A percentile compares a stretch with the other conserved stretches of the same genome.
Evolutionary conservation across 2,113 vertebrate species (phyloP).

Genomic region (Dromaius novaehollandiae): DNA sequence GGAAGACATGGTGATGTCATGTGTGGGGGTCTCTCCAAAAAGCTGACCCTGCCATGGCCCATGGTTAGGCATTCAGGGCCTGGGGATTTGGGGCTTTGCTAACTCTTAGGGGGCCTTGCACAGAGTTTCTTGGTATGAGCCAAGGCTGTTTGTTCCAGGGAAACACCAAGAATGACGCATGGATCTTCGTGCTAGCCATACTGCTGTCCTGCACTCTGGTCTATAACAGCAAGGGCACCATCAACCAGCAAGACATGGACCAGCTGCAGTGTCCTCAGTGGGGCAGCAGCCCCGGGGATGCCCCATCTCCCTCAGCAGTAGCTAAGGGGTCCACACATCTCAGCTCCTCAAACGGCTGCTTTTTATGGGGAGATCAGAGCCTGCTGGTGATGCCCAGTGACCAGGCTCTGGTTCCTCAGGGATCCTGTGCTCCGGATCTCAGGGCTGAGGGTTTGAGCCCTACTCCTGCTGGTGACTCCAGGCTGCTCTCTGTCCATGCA

Average conservation of each 20-base stretch:
- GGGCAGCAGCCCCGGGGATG: not conserved
- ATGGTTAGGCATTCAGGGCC: no score
- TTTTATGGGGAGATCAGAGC: not conserved
- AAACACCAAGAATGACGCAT: slow-evolving; percentile 55
- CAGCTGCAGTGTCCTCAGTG: slow-evolving; percentile 69
- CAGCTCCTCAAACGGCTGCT: not conserved
- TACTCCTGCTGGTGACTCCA: not conserved
- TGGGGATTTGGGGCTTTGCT: no score
- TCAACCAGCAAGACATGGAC: slow-evolving; percentile 63
- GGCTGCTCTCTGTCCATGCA: not conserved
- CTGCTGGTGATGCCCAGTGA: not conserved
- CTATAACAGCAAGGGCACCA: slow-evolving; percentile 67
- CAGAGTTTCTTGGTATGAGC: no score
- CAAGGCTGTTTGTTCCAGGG: slow-evolving; percentile 16
- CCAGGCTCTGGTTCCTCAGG: no score
- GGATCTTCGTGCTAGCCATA: slow-evolving; percentile 63
- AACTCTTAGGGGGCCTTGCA: no score
- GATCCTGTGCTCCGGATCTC: no score
- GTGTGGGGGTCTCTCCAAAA: no score
- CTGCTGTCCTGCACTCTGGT: slow-evolving; percentile 69
- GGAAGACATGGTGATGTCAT: no score
- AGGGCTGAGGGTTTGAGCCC: not conserved
- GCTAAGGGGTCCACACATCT: no score
- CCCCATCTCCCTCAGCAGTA: not conserved
- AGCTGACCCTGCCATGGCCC: no score